Base-by-base conservation (phyloP, 1,140 invertebrate genomes). In the Condylostylus longicornis region DNA sequence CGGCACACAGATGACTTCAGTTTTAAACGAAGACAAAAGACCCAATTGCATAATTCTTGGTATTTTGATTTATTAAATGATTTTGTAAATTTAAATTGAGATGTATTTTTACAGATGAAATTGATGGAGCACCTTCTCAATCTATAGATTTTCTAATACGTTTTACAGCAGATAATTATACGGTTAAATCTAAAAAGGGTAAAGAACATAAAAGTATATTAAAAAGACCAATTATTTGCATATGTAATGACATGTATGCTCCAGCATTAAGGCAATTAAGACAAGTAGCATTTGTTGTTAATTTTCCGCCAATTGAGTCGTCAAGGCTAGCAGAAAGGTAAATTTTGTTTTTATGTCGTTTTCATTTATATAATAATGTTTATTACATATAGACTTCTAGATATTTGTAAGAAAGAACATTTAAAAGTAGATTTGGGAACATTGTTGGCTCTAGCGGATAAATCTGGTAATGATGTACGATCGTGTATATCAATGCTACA, bases 231-330 rank as follows among this genome's bases (percentile, higher is more conserved):
- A 77, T 97, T 8, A 89, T 97, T 47, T 95, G 90, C 58, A 96
- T 97, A 47, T 98, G 93, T 53, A 98, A 98, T 63, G 90, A 97
- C 54, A 66, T 82, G 47, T 95, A 94, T 58, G 78, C 79, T 12
- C 79, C 88, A 22, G 76, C 90, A 0, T 65, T 97, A 35, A 70
- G 87, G 53, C 76, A 67, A 1, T 44, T 77, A 9, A 64, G 82
- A 37, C 78, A 82, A 49, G 66, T 74, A 18, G 74, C 84, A 2
- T 71, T 88, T 38, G 66, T 87, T 13, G 63, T 91, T 13, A 74
- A 70, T 44, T 82, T 85, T 58, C 78, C 79, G 13, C 70, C 71
- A 9, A 78, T 78, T 18, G 55, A 68, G 23, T 67, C 68, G 38
- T 50, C 51, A 6, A 70, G 74, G 43, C 58, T 85, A 39, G 72